Conservation (phyloP, 2,888 invertebrate species). For the Crepidodera aurea region DNA sequence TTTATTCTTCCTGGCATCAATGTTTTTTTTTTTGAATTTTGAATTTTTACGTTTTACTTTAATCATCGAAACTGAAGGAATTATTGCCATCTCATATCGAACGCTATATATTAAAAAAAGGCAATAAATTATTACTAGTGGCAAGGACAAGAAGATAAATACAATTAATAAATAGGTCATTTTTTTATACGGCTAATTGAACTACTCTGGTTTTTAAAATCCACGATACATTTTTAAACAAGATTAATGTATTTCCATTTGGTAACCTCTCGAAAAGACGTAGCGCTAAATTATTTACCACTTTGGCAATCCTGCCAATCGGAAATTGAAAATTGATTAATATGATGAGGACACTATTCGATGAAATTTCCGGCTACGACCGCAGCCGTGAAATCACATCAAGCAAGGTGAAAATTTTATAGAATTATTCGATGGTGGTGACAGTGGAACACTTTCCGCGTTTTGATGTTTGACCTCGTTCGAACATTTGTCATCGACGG, state of each 20-base stretch:
- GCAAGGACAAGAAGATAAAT: too few species aligned
- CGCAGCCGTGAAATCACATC: conserved; percentile 17
- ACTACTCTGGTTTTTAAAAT: too few species aligned
- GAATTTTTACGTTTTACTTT: too few species aligned
- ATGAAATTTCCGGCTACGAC: conserved; percentile 12
- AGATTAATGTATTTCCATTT: background rate
- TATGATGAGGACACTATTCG: conserved; percentile 18
- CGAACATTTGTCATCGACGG: background rate
- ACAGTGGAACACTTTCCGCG: background rate
- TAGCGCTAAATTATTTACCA: conserved; percentile 11
- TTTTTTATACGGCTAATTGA: too few species aligned
- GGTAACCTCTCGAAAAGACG: background rate
- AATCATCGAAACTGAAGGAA: too few species aligned
- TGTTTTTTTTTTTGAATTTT: too few species aligned
- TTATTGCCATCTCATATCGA: too few species aligned
- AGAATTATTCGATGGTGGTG: conserved; percentile 3
- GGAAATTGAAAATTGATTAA: conserved; percentile 22
- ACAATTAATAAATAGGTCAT: too few species aligned
- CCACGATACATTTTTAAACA: too few species aligned
- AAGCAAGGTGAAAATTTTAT: conserved; percentile 14
- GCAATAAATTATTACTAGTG: too few species aligned
- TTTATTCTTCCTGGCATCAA: too few species aligned
- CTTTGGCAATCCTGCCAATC: background rate
- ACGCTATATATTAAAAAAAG: too few species aligned
- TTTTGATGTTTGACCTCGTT: background rate